Conservation (phyloP, 2,113 vertebrate species). For the Semicossyphus pulcher region DNA sequence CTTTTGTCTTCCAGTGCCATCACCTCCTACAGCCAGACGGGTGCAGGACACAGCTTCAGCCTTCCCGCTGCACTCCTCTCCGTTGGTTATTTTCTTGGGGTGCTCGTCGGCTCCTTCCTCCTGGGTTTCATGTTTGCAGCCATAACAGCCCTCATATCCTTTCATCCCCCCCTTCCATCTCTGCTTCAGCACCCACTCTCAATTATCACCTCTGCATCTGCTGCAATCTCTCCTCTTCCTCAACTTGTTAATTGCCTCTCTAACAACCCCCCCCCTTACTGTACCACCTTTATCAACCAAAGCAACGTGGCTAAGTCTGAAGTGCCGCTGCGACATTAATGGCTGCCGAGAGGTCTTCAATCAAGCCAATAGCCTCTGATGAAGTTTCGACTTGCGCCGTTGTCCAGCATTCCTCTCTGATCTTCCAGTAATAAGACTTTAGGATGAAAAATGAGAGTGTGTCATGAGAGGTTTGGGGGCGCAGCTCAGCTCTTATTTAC, state of each 20-base stretch:
- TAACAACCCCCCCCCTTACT: constrained; percentile 56
- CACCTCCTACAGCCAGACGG: constrained; percentile 85
- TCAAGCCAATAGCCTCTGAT: constrained; percentile 63
- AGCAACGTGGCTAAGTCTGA: constrained; percentile 37
- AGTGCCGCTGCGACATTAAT: constrained; percentile 52
- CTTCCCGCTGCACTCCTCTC: constrained; percentile 84
- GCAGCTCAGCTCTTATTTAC: constrained; percentile 59
- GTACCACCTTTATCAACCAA: constrained; percentile 65
- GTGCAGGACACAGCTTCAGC: constrained; percentile 83
- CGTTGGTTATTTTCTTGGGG: constrained; percentile 86
- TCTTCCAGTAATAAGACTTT: constrained; percentile 65
- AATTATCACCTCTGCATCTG: constrained; percentile 73
- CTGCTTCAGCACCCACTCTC: constrained; percentile 51
- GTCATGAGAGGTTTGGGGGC: constrained; percentile 35
- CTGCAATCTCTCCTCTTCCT: constrained; percentile 62
- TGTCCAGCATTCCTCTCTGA: constrained; percentile 57
- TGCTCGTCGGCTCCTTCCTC: constrained; percentile 87
- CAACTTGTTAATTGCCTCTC: constrained; percentile 56
- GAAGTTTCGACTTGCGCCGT: constrained; percentile 56
- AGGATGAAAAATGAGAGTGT: constrained; percentile 62
- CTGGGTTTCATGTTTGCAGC: constrained; percentile 87
- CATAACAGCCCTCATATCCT: constrained; percentile 92
- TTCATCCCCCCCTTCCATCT: constrained; percentile 61
- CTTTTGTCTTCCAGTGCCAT: constrained; percentile 86
- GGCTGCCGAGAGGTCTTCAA: constrained; percentile 63